These are phyloP conservation scores for Pipistrellus kuhlii DNA, from an alignment of 2,797 vertebrate species.

Conservation along the genomic window DNA sequence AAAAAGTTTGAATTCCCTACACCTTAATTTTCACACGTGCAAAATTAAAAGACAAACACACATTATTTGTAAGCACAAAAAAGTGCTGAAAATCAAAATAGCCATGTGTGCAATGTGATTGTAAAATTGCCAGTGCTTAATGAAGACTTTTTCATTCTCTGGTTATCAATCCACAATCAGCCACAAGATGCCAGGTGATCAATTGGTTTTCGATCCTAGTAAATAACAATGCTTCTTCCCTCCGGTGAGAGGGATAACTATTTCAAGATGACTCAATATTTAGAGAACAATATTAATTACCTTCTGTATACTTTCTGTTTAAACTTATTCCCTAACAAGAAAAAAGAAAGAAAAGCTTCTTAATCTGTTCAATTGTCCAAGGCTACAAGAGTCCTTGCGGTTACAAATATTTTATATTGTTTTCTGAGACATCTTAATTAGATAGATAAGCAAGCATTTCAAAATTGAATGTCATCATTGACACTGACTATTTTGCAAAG, in stretches of 20 bases:
- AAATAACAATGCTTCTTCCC: neutral
- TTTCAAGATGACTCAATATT: conserved; percentile 28
- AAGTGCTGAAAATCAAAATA: conserved; percentile 2
- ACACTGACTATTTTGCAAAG: neutral
- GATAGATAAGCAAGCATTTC: neutral
- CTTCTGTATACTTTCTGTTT: neutral
- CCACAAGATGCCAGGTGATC: neutral
- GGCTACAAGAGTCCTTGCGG: neutral
- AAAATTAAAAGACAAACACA: neutral
- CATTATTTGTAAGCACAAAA: conserved; percentile 45
- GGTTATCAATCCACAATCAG: neutral
- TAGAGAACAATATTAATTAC: conserved; percentile 18
- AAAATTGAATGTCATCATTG: neutral
- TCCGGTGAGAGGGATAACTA: neutral
- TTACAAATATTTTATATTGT: conserved; percentile 32
- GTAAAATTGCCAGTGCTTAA: neutral
- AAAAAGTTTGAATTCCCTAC: neutral
- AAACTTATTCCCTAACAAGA: neutral
- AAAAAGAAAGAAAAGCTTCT: neutral
- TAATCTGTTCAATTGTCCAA: conserved; percentile 23
- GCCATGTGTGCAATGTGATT: neutral
- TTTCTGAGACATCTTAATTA: conserved; percentile 22
- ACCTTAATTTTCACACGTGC: neutral
- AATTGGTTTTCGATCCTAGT: neutral
- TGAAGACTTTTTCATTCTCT: neutral